phyloP scores from a whole-genome alignment of 1,140 invertebrate genomes.

The Solenopsis fugax region DNA sequence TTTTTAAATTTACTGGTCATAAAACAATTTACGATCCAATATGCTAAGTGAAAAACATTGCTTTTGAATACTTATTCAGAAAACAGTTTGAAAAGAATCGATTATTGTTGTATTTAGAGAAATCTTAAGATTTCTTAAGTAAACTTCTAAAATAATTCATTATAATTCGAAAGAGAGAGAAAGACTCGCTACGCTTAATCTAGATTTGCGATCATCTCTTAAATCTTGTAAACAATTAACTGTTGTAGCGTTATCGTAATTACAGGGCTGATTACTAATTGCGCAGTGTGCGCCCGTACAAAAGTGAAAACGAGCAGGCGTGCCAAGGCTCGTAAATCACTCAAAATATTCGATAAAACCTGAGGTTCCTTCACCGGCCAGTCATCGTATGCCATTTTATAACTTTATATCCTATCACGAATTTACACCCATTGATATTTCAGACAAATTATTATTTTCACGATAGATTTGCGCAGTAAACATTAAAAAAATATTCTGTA shows the following conservation, averaged over 20 bases:
- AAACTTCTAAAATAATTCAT: neutral
- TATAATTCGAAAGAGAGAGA: neutral
- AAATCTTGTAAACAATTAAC: constrained; percentile 61
- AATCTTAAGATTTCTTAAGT: no score
- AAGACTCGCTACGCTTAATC: neutral
- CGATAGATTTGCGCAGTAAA: neutral
- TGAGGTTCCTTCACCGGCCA: neutral
- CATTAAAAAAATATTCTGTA: neutral
- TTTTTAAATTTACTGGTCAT: neutral
- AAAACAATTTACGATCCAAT: neutral
- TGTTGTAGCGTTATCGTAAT: constrained; percentile 72
- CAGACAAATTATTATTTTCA: neutral
- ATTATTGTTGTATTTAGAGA: neutral
- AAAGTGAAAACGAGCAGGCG: constrained; percentile 77
- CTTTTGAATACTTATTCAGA: neutral
- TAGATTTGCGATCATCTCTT: constrained; percentile 23
- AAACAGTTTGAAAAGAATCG: neutral
- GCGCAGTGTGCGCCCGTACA: constrained; percentile 48
- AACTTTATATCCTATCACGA: constrained; percentile 15
- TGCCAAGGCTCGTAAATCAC: constrained; percentile 72
- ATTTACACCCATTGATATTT: neutral
- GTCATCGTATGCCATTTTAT: constrained; percentile 4
- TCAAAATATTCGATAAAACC: constrained; percentile 58
- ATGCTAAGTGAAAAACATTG: neutral
- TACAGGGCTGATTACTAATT: constrained; percentile 75